phyloP scores from a whole-genome alignment of 2,888 invertebrate genomes.

The Tubulanus polymorphus region DNA sequence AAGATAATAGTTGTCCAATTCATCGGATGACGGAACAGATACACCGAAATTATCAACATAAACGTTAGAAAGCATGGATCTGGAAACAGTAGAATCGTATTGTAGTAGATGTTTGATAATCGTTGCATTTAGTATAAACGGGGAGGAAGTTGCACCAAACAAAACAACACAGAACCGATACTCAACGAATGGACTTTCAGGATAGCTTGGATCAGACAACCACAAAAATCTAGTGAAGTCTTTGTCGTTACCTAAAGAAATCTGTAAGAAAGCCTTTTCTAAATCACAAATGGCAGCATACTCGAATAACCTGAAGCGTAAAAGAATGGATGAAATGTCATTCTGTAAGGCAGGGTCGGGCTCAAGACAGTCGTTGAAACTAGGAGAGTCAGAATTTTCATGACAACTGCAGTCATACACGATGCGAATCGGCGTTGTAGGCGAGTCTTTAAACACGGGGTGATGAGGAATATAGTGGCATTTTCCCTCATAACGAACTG shows the following conservation, averaged over 20 bases:
- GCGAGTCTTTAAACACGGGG: not conserved
- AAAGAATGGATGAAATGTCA: not conserved
- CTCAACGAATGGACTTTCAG: not conserved
- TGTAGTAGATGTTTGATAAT: not conserved
- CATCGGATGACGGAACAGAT: not conserved
- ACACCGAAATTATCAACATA: slow-evolving; percentile 1
- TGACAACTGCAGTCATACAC: slow-evolving; percentile 1
- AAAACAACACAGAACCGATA: not conserved
- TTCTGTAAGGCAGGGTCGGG: not conserved
- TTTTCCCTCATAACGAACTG: not conserved
- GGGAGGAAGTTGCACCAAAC: not conserved
- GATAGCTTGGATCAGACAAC: not conserved
- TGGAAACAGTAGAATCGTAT: not conserved
- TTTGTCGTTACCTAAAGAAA: not conserved
- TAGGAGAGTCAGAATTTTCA: not conserved
- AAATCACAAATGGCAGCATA: not conserved
- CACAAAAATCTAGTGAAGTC: not conserved
- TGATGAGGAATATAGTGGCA: slow-evolving; percentile 1
- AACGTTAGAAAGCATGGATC: not conserved
- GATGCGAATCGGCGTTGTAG: slow-evolving; percentile 5
- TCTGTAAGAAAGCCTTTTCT: not conserved
- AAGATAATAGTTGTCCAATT: not conserved
- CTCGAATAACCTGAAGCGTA: not conserved
- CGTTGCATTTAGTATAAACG: slow-evolving; percentile 1
- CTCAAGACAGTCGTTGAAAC: slow-evolving; percentile 4